Evolutionary conservation across 2,797 vertebrate species (phyloP).

Genomic region (Hapalemur alaotrensis): DNA sequence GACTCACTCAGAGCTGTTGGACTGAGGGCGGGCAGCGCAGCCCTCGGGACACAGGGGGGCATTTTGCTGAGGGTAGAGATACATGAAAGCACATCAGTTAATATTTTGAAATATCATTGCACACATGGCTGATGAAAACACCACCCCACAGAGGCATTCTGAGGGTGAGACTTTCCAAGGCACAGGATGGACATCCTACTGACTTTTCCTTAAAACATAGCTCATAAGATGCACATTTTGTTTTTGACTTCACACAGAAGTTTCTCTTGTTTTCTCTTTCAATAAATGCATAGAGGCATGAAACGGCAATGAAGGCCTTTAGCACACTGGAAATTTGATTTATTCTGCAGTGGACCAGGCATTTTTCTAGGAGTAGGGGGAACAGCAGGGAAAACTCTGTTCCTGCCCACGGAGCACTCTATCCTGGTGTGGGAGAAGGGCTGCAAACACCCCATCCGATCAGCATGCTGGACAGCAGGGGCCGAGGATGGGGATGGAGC

Average conservation of each 20-base stretch:
- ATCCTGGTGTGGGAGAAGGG: background rate
- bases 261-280: background rate
- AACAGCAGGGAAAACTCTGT: background rate
- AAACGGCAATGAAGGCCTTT: accelerated
- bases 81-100: background rate
- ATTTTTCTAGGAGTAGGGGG: background rate
- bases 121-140: accelerated
- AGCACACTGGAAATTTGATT: background rate
- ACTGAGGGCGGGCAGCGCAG: background rate
- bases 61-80: background rate
- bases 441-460: accelerated
- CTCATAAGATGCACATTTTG: background rate
- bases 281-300: background rate
- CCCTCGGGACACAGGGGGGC: accelerated
- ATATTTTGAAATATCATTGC: background rate
- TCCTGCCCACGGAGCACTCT: accelerated
- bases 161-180: background rate
- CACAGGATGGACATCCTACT: background rate
- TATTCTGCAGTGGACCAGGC: background rate
- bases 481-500: accelerated
- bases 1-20: accelerated
- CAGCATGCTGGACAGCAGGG: accelerated
- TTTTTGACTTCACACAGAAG: background rate
- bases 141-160: background rate
- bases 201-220: background rate